Evolutionary conservation across 2,888 invertebrate species (phyloP), one percentile per base, ranked within the genome.

Genomic region (Caenorhabditis sp.): DNA sequence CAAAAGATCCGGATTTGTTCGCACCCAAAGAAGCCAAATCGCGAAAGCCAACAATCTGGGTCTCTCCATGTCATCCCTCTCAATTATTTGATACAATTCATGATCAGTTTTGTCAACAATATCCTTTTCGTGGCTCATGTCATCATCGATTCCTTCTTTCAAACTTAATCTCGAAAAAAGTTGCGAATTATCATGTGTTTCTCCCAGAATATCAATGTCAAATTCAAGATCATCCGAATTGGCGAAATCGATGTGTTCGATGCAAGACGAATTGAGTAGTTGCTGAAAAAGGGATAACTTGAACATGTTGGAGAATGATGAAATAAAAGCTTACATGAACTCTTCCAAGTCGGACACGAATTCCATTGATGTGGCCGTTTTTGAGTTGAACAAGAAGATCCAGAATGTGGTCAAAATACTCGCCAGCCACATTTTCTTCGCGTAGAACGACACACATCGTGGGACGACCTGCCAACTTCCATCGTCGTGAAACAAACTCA

Each of bases 231-330:
- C 91, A 84, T 92, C 91, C 0, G 75, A 69, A 55, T 70, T 69
- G 58, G 93, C 91, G 88, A 97, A 99, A 90, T 99, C 99, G 89
- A 99, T 91, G 90, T 99, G 97, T 89, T 99, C 99, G 91, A 95
- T 94, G 88, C 97, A 99, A 5, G 97, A 95, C 83, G 97, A 95
- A n/a, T 96, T 94, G 78, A 97, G 93, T 64, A 99, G 91, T 90
- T 97, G 97, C 91, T 99, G 94, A 63, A 83, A 55, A 55, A 53
- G 4, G 23, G 19, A 23, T 21, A 23, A n/a, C n/a, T n/a, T n/a
- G n/a, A n/a, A n/a, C n/a, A n/a, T n/a, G n/a, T n/a, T n/a, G 12
- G 51, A 14, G n/a, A 51, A 51, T n/a, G 19, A 51, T 51, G n/a
- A n/a, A n/a, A n/a, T n/a, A n/a, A n/a, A n/a, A n/a, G n/a, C 80